Conservation (phyloP, 2,888 invertebrate genomes). For the Andricus curvator region DNA sequence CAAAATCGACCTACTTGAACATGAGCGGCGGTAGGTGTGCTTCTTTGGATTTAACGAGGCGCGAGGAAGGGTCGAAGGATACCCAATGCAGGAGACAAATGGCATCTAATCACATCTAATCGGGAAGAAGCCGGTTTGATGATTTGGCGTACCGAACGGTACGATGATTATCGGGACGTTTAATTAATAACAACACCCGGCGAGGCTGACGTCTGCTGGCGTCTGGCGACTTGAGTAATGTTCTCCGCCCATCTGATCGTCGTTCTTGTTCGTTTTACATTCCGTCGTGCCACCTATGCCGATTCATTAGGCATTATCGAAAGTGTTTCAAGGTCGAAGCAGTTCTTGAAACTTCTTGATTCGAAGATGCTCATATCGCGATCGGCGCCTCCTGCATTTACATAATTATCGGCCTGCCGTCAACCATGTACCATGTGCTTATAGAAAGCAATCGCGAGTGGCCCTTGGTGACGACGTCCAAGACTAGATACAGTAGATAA, state of each 20-base stretch:
- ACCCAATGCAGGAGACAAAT: conserved; percentile 67
- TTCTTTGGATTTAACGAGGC: conserved; percentile 22
- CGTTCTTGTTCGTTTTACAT: conserved; percentile 61
- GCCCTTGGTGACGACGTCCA: conserved; percentile 6
- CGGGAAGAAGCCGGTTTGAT: conserved; percentile 60
- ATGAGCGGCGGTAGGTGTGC: not conserved
- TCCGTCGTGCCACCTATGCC: conserved; percentile 59
- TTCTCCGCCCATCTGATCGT: conserved; percentile 67
- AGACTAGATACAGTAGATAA: conserved; percentile 9
- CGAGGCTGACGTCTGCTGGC: conserved; percentile 67
- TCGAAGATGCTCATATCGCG: conserved; percentile 16
- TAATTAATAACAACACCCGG: conserved; percentile 72
- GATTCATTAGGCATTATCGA: conserved; percentile 60
- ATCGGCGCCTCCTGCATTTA: conserved; percentile 35
- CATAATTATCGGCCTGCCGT: conserved; percentile 26
- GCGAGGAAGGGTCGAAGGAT: conserved; percentile 58
- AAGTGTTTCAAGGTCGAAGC: conserved; percentile 56
- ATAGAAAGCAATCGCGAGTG: not conserved
- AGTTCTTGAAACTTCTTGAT: conserved; percentile 24
- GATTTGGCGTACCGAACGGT: conserved; percentile 56
- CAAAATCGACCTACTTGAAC: not conserved
- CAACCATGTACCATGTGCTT: not conserved
- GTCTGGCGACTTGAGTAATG: conserved; percentile 70
- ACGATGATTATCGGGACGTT: conserved; percentile 71
- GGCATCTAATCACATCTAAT: conserved; percentile 68